Evolutionary conservation across 2,888 invertebrate genomes (phyloP).

Genomic region (Leptopilina myrica): DNA sequence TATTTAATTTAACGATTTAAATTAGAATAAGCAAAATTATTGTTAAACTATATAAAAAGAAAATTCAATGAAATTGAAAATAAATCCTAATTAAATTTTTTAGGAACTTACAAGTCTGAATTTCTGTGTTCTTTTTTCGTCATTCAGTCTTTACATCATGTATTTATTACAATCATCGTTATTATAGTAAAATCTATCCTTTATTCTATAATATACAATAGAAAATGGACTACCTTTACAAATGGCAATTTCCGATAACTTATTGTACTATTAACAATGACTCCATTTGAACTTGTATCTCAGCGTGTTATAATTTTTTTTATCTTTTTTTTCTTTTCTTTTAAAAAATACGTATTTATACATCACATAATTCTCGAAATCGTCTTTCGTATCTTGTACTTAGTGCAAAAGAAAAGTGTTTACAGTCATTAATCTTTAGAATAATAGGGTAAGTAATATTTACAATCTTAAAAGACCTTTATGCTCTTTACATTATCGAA

Average conservation of each 20-base stretch:
- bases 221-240: constrained; percentile 32
- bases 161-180: constrained; percentile 14
- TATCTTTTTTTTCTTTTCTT: not conserved
- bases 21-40: too few relatives aligned
- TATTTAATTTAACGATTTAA: too few relatives aligned
- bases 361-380: constrained; percentile 33
- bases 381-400: constrained; percentile 38
- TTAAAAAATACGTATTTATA: constrained; percentile 32
- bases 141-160: constrained; percentile 20
- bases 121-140: not conserved
- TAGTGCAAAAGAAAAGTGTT: constrained; percentile 16
- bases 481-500: constrained; percentile 37
- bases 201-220: constrained; percentile 37
- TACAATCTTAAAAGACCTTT: constrained; percentile 30
- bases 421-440: constrained; percentile 32
- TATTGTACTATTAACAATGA: constrained; percentile 23
- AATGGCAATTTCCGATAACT: constrained; percentile 38
- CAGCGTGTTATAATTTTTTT: not conserved
- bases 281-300: constrained; percentile 18
- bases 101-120: constrained; percentile 2
- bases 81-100: not conserved
- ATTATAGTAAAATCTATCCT: constrained; percentile 37
- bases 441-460: constrained; percentile 28
- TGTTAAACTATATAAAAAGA: too few relatives aligned
- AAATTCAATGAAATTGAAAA: not conserved